Percentiles rank a stretch among this genome's conserved stretches.
phyloP scores from a whole-genome alignment of 2,797 vertebrate genomes.

The Austrolebias charrua region DNA sequence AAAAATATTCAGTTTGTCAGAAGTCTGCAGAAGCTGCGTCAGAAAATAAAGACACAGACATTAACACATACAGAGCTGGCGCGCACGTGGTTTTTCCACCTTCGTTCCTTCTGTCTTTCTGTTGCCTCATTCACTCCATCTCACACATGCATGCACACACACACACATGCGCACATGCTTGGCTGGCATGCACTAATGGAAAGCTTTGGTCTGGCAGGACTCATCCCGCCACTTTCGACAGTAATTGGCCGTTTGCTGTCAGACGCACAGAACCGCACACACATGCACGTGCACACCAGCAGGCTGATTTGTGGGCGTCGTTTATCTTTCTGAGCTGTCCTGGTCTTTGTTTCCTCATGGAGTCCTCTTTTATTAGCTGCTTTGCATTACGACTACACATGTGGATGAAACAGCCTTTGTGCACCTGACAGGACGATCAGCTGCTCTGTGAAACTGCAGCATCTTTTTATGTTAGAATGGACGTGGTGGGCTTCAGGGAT shows the following conservation, averaged over 20 bases:
- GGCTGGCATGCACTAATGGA: conserved; percentile 71
- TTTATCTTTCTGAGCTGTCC: conserved; percentile 53
- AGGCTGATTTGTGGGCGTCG: conserved; percentile 52
- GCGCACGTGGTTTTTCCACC: conserved; percentile 50
- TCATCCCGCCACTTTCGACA: conserved; percentile 71
- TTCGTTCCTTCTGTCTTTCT: conserved; percentile 59
- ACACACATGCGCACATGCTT: conserved; percentile 49
- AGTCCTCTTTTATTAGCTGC: conserved; percentile 58
- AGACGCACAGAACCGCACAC: conserved; percentile 51
- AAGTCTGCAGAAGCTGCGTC: conserved; percentile 33
- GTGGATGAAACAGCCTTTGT: conserved; percentile 27
- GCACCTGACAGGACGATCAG: conserved; percentile 20
- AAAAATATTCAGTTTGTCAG: conserved; percentile 19
- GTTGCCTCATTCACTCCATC: conserved; percentile 57
- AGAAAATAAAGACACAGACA: conserved; percentile 25
- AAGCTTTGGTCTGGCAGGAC: conserved; percentile 73
- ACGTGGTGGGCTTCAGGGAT: conserved; percentile 61
- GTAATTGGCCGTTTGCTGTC: conserved; percentile 75
- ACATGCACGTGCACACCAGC: conserved; percentile 27
- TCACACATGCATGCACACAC: conserved; percentile 39
- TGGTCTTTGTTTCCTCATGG: conserved; percentile 59
- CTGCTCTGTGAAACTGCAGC: conserved; percentile 61
- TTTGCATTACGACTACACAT: conserved; percentile 60
- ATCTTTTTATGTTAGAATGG: conserved; percentile 55
- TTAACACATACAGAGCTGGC: conserved; percentile 23